Evolutionary conservation across 1,140 invertebrate species (phyloP), one percentile per base, ranked within the genome.

Genomic region (Pogonognathellus flavescens): DNA sequence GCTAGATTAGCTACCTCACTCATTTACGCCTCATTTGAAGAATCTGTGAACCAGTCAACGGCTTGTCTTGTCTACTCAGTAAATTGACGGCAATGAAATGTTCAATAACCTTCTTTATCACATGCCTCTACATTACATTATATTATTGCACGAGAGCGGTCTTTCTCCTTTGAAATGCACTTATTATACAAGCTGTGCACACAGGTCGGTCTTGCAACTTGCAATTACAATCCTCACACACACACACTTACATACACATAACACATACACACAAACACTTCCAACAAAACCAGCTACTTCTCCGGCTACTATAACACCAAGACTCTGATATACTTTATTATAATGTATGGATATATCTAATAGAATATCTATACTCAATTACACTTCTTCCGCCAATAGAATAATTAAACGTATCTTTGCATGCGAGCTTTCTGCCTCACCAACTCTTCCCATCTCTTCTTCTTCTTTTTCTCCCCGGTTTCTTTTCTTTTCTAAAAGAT

Each of bases 31-130:
- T 81, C 80, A 81, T 81, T 81, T 81, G 80, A 81, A 81, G 25
- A 81, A 81, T 81, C 80, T 81, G 80, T 57, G 80, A 81, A 81
- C 50, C 80, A 81, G 80, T 81, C 80, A 81, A 81, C 80, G 80
- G 80, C 80, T 81, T 81, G 80, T 81, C 80, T 81, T 81, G 80
- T 81, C 80, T 81, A 55, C 80, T 81, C 80, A 55, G 8, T 81
- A 81, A 81, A 81, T 81, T 81, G 80, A 81, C 80, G 80, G 80
- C 80, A 81, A 81, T 81, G 80, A 81, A 81, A 81, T 81, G 80
- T 81, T 81, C 80, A 81, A 81, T 81, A 81, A 81, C 80, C 80
- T 81, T 81, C 80, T 81, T 81, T 81, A 81, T 81, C 50, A 81
- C 22, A 76, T 76, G 25, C 70, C 70, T 76, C 70, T 31, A 18